Evolutionary conservation across 2,113 vertebrate species (phyloP), one percentile per base, ranked within the genome.

Genomic region (Alaudala cheleensis): DNA sequence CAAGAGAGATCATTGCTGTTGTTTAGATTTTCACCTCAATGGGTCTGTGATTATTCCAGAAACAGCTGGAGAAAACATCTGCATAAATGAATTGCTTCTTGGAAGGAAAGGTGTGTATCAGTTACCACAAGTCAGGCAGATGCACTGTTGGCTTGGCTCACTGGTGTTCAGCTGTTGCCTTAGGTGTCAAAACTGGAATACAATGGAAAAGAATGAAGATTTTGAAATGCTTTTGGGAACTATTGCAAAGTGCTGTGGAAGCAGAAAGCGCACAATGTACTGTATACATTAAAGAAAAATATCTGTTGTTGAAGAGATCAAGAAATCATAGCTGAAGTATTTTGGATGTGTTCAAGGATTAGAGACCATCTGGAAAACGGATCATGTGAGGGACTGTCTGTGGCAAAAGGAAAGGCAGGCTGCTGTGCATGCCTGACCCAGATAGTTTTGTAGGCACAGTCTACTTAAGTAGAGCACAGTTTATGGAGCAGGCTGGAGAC

Each of bases 281-380:
- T 56, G 15, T 54, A 44, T 28, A 40, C 24, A n/a, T 33, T 31
- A 28, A 78, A 53, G 70, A 60, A 81, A 92, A 84, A 72, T 89
- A 71, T 33, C 72, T 67, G 31, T 74, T 18, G 18, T 47, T 81
- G 78, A 66, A 54, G 73, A 86, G 80, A 85, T 62, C 83, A 85
- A 92, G 86, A 91, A 87, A 94, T 86, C 58, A 74, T 91, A 91
- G 92, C 86, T 72, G 89, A 69, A 91, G 88, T 88, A 96, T 96
- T 96, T 96, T 67, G 66, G 57, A 37, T 76, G 74, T 70, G 33
- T 85, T 70, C 21, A 86, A 90, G 92, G 95, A 96, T 97, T 93
- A 96, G 79, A 62, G 60, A 83, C 96, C 92, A 95, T 97, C 91
- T 97, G 97, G 92, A 87, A 92, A 95, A 96, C 80, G 60, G 80